Percentiles rank a stretch among this genome's conserved stretches.
phyloP scores from a whole-genome alignment of 2,797 vertebrate species.

The Cuniculus paca region DNA sequence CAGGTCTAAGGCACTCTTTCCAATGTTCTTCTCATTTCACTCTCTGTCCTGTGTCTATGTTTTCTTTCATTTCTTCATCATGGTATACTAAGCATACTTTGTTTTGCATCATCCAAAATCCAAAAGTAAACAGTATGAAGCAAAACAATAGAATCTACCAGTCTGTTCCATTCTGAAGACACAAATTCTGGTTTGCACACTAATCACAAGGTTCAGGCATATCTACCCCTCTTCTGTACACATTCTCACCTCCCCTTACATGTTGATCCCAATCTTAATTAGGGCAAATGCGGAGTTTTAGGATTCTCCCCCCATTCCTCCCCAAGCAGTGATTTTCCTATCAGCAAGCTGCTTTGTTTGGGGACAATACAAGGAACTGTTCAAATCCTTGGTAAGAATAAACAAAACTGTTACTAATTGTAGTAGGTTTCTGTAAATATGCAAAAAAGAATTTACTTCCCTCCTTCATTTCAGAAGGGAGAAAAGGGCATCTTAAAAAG shows the following conservation, averaged over 20 bases:
- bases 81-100: background rate
- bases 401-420: slow-evolving; percentile 15
- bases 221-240: background rate
- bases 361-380: slow-evolving; percentile 40
- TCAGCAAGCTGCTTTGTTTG: slow-evolving; percentile 49
- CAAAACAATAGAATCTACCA: slow-evolving; percentile 15
- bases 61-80: slow-evolving; percentile 33
- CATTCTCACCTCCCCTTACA: background rate
- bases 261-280: background rate
- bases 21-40: background rate
- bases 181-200: slow-evolving; percentile 24
- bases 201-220: background rate
- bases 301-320: background rate
- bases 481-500: slow-evolving; percentile 36
- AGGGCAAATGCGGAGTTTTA: slow-evolving; percentile 26
- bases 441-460: slow-evolving; percentile 21
- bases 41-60: background rate
- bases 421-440: background rate
- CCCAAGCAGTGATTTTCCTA: slow-evolving; percentile 26
- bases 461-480: slow-evolving; percentile 38
- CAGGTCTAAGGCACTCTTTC: slow-evolving; percentile 13
- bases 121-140: slow-evolving; percentile 50
- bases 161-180: slow-evolving; percentile 4
- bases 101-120: slow-evolving; percentile 27
- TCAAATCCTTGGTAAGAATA: slow-evolving; percentile 49